Conservation (phyloP, 2,797 vertebrate species). For the Eremophila alpestris region DNA sequence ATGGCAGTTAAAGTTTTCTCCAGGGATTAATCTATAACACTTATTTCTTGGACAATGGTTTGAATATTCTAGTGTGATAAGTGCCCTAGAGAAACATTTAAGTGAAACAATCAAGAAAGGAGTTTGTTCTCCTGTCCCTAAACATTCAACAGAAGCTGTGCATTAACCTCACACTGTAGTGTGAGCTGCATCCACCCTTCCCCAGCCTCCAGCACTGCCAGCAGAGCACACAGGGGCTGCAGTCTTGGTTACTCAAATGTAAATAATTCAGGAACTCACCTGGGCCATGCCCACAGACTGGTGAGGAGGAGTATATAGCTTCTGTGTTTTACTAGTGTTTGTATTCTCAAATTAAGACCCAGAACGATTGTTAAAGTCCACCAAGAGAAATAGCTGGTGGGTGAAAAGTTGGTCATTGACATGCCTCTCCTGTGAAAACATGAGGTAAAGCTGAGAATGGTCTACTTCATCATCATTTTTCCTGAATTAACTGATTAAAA, state of each 20-base stretch:
- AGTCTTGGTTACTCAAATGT: neutral
- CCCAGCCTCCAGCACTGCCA: neutral
- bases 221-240: neutral
- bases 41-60: neutral
- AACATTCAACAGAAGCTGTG: neutral
- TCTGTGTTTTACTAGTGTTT: neutral
- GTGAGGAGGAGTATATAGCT: neutral
- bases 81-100: neutral
- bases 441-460: neutral
- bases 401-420: neutral
- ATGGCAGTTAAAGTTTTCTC: neutral
- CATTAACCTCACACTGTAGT: neutral
- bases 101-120: neutral
- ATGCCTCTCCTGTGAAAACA: neutral
- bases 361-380: neutral
- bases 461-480: neutral
- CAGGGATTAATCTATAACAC: neutral
- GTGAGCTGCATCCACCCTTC: neutral
- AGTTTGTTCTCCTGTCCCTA: constrained; percentile 2
- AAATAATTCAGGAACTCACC: neutral
- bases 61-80: neutral
- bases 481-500: neutral
- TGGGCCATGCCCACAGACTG: neutral
- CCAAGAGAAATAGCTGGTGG: neutral
- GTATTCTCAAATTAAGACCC: neutral